Percentiles rank a stretch among this genome's conserved stretches.
Evolutionary conservation across 2,797 vertebrate genomes (phyloP).

Genomic region (Pseudochromis fuscus): DNA sequence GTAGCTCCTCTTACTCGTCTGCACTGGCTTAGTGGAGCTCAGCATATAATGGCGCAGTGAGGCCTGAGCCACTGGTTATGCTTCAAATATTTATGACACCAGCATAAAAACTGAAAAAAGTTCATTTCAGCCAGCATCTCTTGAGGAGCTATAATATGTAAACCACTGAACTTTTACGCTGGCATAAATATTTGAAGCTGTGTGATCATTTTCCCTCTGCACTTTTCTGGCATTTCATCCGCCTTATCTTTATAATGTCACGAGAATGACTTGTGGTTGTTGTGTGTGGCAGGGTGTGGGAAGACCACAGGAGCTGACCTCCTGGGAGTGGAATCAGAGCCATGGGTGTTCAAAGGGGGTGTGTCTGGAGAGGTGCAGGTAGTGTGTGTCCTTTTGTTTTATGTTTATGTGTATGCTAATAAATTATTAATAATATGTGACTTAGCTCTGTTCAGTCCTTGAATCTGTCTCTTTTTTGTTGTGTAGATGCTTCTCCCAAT

Average conservation of each 20-base stretch:
- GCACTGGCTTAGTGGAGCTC: background rate
- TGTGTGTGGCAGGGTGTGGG: slow-evolving; percentile 85
- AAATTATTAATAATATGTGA: background rate
- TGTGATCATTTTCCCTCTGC: background rate
- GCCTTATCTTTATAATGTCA: slow-evolving; percentile 1
- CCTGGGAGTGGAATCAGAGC: slow-evolving; percentile 84
- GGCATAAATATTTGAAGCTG: slow-evolving; percentile 36
- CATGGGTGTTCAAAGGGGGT: slow-evolving; percentile 88
- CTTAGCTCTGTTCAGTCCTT: background rate
- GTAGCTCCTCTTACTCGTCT: background rate
- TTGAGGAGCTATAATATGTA: slow-evolving; percentile 11
- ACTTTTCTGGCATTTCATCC: background rate
- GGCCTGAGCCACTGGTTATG: background rate
- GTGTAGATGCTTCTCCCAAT: slow-evolving; percentile 88
- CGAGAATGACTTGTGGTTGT: background rate
- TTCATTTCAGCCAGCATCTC: slow-evolving; percentile 11
- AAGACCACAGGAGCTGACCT: slow-evolving; percentile 79
- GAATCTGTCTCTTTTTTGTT: slow-evolving; percentile 9
- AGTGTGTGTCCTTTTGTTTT: slow-evolving; percentile 5
- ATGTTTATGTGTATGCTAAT: too few relatives aligned
- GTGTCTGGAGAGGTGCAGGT: slow-evolving; percentile 91
- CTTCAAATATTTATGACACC: slow-evolving; percentile 39
- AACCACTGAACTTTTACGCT: slow-evolving; percentile 7
- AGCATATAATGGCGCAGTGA: background rate
- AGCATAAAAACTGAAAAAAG: slow-evolving; percentile 18